Base-by-base conservation (phyloP, 1,140 invertebrate genomes). In the Chionoecetes opilio region DNA sequence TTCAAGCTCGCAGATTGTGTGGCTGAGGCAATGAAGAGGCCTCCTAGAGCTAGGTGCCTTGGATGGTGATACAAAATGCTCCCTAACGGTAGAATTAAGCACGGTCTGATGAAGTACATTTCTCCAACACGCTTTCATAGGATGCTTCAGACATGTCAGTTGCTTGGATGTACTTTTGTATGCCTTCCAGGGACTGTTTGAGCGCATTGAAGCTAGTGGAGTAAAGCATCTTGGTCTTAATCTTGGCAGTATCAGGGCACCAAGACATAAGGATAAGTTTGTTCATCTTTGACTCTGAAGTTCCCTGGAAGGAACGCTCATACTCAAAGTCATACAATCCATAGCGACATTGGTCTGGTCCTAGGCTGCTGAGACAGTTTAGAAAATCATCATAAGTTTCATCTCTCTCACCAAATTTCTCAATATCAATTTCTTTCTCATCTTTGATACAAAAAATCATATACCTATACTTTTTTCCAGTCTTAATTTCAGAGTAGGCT, bases 211-310 rank as follows among this genome's bases (percentile, higher is more conserved):
- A 99, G 96, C 99, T 99, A 98, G 98, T 98, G 89, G 99, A 99
- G 97, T 99, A 99, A 98, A 99, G 98, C 99, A 99, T 99, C 98
- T 99, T 99, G 98, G 99, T 99, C 98, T 99, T 99, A 95, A 99
- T 98, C 97, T 99, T 99, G 96, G 99, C 99, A 97, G 98, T 99
- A 97, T 99, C 99, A 35, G 99, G 99, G 98, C 99, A 99, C 99
- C 99, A 99, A 97, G 98, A 99, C 99, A 99, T 99, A 97, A 99
- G 98, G 97, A 99, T 99, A 93, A 99, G 97, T 97, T 99, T 99
- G 97, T 99, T 98, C 98, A 99, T 99, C 98, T 94, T 96, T 75
- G 95, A 89, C 53, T 99, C 98, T 96, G 98, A 98, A 96, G 99
- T 99, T 97, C 99, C 99, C 97, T 99, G 98, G 97, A 98, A 99